Evolutionary conservation across 2,888 invertebrate species (phyloP).

Genomic region (Sipha maydis): DNA sequence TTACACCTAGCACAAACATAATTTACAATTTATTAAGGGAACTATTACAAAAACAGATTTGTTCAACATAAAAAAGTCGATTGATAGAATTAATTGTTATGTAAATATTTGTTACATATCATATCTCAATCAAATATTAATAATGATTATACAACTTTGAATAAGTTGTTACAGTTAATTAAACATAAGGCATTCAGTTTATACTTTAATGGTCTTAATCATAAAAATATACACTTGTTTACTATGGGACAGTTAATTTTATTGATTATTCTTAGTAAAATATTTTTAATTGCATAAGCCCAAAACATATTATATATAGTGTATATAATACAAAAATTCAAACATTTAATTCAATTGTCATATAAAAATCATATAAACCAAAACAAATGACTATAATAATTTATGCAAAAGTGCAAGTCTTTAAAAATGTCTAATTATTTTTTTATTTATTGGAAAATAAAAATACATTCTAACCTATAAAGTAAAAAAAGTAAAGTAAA

Average conservation of each 20-base stretch:
- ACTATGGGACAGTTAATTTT: neutral
- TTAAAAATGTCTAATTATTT: slow-evolving; percentile 45
- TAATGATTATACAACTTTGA: neutral
- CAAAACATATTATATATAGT: neutral
- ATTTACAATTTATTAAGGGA: neutral
- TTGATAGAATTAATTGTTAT: too few species aligned
- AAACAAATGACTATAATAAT: slow-evolving; percentile 32
- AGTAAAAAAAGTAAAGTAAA: slow-evolving; percentile 58
- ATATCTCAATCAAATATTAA: too few species aligned
- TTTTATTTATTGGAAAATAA: slow-evolving; percentile 51
- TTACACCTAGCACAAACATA: neutral
- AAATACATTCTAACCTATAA: slow-evolving; percentile 48
- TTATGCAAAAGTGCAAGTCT: slow-evolving; percentile 43
- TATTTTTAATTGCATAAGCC: slow-evolving; percentile 34
- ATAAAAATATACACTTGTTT: neutral
- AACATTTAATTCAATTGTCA: slow-evolving; percentile 38
- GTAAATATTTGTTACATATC: too few species aligned
- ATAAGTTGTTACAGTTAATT: neutral
- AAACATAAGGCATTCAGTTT: neutral
- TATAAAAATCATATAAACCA: slow-evolving; percentile 49
- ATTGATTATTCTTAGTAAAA: neutral
- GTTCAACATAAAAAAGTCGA: too few species aligned
- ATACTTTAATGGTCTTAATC: neutral
- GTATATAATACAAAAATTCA: slow-evolving; percentile 36
- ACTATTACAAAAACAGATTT: too few species aligned